Base-by-base conservation (phyloP, 1,140 invertebrate species). In the Pseudomyrmex dendroicus region DNA sequence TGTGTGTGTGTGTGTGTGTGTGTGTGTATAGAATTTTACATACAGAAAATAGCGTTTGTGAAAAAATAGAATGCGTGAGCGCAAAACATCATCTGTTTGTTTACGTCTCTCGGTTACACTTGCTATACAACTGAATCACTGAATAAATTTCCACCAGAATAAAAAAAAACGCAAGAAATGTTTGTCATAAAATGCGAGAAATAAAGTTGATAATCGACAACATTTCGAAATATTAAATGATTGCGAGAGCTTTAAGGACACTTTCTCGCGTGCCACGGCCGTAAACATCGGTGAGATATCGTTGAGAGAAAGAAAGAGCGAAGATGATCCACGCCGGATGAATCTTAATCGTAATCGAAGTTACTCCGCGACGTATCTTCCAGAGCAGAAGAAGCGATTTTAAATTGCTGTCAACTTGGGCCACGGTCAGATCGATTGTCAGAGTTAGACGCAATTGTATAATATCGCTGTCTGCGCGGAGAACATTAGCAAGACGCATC, bases 381-480 rank as follows among this genome's bases (percentile, higher is more conserved):
- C 83, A 52, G 54, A 80, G 68, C 67, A 89, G 82, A 77, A 84
- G 73, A 86, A 90, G 86, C 86, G 85, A 90, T 83, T 91, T 89
- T 94, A 91, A 92, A 93, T 93, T 92, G 91, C 90, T 91, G 92
- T 94, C 89, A 94, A 94, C 90, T 92, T 91, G 85, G 92, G 92
- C 91, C 93, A 93, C 83, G 93, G 93, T 87, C 93, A 90, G 90
- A 93, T 94, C 92, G 89, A 91, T 94, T 93, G 90, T 87, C 90
- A 25, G 88, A 91, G 90, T 93, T 93, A 93, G 89, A 10, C 87
- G 86, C 88, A 93, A 93, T 93, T 93, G 89, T 90, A 70, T 74
- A 68, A 68, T 73, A 70, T 84, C 82, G 86, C 73, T 44, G 61
- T 76, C 17, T 67, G 57, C 68, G 22, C 8, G 22, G 10, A 68